Conservation (phyloP, 2,797 vertebrate species). For the Gobio occitaniae region DNA sequence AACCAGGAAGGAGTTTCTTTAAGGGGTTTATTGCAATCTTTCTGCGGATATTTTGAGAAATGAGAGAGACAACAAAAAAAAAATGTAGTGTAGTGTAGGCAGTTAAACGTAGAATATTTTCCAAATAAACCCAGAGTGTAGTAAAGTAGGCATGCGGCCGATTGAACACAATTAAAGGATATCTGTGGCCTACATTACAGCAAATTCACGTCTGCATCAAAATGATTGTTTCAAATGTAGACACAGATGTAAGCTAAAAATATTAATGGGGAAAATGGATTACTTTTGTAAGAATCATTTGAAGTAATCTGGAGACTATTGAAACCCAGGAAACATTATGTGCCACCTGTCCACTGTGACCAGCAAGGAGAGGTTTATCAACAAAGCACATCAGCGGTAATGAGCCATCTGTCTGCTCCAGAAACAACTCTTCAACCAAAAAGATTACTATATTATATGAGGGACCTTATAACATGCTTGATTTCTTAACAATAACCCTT, state of each 20-base stretch:
- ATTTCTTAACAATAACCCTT: background rate
- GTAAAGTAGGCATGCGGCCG: background rate
- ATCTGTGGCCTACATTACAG: background rate
- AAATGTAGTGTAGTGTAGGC: no score
- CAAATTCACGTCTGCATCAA: background rate
- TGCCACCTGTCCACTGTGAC: constrained; percentile 74
- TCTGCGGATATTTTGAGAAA: background rate
- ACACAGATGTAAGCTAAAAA: constrained; percentile 1
- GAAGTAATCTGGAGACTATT: constrained; percentile 79
- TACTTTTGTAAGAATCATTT: constrained; percentile 66
- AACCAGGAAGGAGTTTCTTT: background rate
- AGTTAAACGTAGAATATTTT: background rate
- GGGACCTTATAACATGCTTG: background rate
- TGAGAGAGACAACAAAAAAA: background rate
- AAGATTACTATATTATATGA: constrained; percentile 63
- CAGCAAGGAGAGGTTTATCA: constrained; percentile 45
- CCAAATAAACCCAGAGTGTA: background rate
- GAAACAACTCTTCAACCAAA: constrained; percentile 62
- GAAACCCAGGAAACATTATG: constrained; percentile 77
- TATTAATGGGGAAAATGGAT: constrained; percentile 30
- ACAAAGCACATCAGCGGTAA: constrained; percentile 63
- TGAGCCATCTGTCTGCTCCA: constrained; percentile 76
- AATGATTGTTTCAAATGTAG: background rate
- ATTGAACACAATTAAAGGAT: background rate
- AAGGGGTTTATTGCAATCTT: background rate